Evolutionary conservation across 2,888 invertebrate genomes (phyloP).

Genomic region (Melitaea athalia): DNA sequence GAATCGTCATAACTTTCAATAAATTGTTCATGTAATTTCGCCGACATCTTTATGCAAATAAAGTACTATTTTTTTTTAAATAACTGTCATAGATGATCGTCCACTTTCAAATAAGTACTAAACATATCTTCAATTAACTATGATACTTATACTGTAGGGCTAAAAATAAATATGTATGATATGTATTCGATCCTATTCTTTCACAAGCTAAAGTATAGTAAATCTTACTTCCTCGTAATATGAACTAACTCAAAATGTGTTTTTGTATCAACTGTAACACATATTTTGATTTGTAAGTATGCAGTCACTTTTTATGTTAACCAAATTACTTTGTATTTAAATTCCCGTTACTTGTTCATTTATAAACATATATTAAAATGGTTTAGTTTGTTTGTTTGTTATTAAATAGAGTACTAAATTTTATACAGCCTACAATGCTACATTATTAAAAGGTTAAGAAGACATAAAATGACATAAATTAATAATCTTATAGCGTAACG

Average conservation of each 20-base stretch:
- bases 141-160: background rate
- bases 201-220: background rate
- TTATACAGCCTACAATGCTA: too few relatives aligned
- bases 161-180: background rate
- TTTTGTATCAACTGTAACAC: background rate
- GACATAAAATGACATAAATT: too few relatives aligned
- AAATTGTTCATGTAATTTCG: background rate
- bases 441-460: too few relatives aligned
- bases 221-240: background rate
- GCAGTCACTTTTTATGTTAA: background rate
- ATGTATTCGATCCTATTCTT: background rate
- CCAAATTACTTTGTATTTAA: conserved; percentile 24
- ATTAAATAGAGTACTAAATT: too few relatives aligned
- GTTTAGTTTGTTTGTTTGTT: background rate
- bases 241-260: background rate
- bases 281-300: background rate
- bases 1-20: background rate
- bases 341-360: conserved; percentile 9
- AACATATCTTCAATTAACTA: background rate
- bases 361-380: background rate
- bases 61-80: background rate
- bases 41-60: background rate
- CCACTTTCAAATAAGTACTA: background rate
- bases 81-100: background rate
- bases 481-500: too few relatives aligned